Evolutionary conservation across 1,140 invertebrate species (phyloP), one percentile per base, ranked within the genome.

Genomic region (Acromyrmex charruanus): DNA sequence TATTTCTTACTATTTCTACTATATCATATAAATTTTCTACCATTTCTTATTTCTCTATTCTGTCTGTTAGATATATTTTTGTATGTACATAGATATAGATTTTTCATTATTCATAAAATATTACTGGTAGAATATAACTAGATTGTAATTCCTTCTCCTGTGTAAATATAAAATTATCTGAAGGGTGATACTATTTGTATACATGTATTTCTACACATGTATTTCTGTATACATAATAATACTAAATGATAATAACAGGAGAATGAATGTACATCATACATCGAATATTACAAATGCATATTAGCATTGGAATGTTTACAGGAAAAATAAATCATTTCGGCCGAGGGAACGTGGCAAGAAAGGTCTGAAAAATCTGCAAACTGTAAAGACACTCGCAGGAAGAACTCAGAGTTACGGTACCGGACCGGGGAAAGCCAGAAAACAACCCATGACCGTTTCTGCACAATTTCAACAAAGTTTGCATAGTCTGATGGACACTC

Each of bases 401-500:
- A 95, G 97, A 53, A 97, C 97, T 9, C 96, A 96, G 35, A 95
- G 96, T 88, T 95, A 95, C 44, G 94, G 95, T 0, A 94, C 94
- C 4, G 93, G 95, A 84, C 95, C 96, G 0, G 96, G 97, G n/a
- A 98, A 98, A 93, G 96, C 97, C 0, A 95, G 98, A 44, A 98
- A 99, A 95, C 98, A 98, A 92, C 98, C 98, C 12, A 97, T 98
- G 89, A 99, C 98, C 1, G 98, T 99, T 1, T 98, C 98, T 0
- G 98, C 98, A 3, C 99, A 99, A 95, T 99, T 99, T 94, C 98
- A 99, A 93, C 98, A 98, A 92, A 99, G 98, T 25, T 95, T 99
- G 35, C 97, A 98, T 81, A 97, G 97, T 53, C 95, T 99, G 16
- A 99, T 99, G 98, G 98, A 98, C 90, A 99, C 98, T 0, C 94